These are phyloP conservation scores for Morone saxatilis DNA, from an alignment of 2,113 vertebrate genomes.

Conservation along the genomic window DNA sequence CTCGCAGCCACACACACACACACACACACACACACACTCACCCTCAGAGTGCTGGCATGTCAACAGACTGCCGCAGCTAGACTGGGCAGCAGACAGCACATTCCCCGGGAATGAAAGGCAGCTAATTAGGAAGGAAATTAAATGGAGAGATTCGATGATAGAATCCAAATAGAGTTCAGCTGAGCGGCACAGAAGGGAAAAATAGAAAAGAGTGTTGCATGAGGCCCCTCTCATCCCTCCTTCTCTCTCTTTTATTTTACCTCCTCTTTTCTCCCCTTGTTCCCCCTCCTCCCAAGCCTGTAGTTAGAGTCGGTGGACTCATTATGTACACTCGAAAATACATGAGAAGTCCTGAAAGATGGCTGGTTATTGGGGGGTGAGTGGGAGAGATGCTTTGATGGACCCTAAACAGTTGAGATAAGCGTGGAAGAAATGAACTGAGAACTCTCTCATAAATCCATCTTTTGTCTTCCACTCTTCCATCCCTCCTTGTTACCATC, in stretches of 20 bases:
- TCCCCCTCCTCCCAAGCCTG: background rate
- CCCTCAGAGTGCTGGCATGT: slow-evolving; percentile 45
- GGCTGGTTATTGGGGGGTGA: slow-evolving; percentile 32
- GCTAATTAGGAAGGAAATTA: slow-evolving; percentile 76
- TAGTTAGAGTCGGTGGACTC: background rate
- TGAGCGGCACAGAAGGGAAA: slow-evolving; percentile 30
- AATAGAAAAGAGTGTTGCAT: slow-evolving; percentile 33
- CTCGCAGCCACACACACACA: slow-evolving; percentile 14
- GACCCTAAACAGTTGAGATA: slow-evolving; percentile 18
- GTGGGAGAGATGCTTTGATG: slow-evolving; percentile 39
- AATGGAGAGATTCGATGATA: slow-evolving; percentile 58
- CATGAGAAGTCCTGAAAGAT: slow-evolving; percentile 33
- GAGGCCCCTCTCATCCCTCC: slow-evolving; percentile 1
- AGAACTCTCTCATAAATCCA: background rate
- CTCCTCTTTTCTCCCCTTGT: background rate
- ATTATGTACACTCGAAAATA: slow-evolving; percentile 35
- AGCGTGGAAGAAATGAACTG: background rate
- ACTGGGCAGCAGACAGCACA: slow-evolving; percentile 48
- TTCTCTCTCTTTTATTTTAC: background rate
- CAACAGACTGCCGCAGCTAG: slow-evolving; percentile 54
- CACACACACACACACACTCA: slow-evolving; percentile 18
- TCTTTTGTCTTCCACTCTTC: background rate
- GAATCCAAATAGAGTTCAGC: slow-evolving; percentile 70
- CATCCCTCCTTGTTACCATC: background rate
- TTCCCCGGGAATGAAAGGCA: slow-evolving; percentile 58